Conservation (phyloP, 2,113 vertebrate genomes). For the Daubentonia madagascariensis region DNA sequence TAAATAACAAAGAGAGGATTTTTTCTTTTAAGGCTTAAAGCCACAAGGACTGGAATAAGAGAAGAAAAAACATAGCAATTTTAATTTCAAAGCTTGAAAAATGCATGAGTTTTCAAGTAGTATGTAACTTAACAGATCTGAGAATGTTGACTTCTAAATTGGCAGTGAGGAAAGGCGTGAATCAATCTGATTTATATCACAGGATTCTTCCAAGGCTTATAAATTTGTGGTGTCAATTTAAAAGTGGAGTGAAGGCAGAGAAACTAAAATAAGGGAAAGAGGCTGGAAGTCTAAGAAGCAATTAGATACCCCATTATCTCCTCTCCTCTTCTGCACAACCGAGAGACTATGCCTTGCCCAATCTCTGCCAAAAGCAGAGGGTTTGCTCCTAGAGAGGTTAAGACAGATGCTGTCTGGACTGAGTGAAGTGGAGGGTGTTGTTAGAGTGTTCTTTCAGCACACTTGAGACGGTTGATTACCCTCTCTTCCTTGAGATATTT, state of each 20-base stretch:
- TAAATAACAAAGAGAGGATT: neutral
- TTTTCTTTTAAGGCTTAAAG: constrained; percentile 8
- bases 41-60: neutral
- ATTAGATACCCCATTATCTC: neutral
- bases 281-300: neutral
- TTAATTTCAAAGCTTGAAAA: neutral
- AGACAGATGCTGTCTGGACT: neutral
- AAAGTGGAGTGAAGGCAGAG: neutral
- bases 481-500: neutral
- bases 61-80: neutral
- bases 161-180: neutral
- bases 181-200: neutral
- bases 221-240: neutral
- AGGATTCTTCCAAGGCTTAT: neutral
- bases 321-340: neutral
- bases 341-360: neutral
- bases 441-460: neutral
- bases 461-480: neutral
- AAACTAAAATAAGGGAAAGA: neutral
- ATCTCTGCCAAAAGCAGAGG: neutral
- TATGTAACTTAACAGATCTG: neutral
- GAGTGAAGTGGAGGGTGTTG: neutral
- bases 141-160: neutral
- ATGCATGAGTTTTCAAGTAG: neutral
- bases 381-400: neutral